Percentiles rank a stretch among this genome's conserved stretches.
Conservation (phyloP, 92 coral and sea anemone genomes). For the Paragorgia papillata region DNA sequence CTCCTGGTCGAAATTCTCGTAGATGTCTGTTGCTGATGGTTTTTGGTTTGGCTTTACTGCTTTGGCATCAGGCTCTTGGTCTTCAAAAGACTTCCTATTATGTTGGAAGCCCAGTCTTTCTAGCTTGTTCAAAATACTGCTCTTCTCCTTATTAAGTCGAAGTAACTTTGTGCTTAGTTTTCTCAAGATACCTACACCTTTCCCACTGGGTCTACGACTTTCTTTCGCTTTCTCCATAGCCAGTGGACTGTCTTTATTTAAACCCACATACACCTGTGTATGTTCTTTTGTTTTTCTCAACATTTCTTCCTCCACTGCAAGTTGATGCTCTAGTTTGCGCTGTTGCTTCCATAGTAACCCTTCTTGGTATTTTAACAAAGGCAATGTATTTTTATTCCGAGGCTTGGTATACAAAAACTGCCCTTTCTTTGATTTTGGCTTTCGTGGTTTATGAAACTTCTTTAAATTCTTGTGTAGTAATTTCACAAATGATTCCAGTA, state of each 20-base stretch:
- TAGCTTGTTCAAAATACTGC: neutral
- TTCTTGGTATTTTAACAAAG: conserved; percentile 19
- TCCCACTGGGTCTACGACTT: neutral
- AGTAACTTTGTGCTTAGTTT: conserved; percentile 2
- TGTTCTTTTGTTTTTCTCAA: neutral
- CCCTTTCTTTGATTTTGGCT: neutral
- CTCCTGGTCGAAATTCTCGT: neutral
- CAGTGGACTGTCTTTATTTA: neutral
- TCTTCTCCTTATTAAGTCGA: neutral
- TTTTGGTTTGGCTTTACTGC: neutral
- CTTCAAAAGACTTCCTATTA: neutral
- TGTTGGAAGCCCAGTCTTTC: neutral
- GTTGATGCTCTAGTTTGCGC: conserved; percentile 22
- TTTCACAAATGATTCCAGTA: conserved; percentile 8
- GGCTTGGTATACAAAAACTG: neutral
- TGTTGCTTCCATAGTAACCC: conserved; percentile 18
- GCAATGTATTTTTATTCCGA: neutral
- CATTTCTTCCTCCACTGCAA: conserved; percentile 15
- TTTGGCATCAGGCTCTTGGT: neutral
- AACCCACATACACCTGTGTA: neutral
- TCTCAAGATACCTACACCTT: neutral
- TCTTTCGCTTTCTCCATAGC: neutral
- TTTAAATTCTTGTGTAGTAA: conserved; percentile 4
- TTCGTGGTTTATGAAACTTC: neutral
- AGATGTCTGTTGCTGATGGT: conserved; percentile 8